These are phyloP conservation scores for Champsocephalus gunnari DNA, from an alignment of 2,797 vertebrate species.

Conservation along the genomic window DNA sequence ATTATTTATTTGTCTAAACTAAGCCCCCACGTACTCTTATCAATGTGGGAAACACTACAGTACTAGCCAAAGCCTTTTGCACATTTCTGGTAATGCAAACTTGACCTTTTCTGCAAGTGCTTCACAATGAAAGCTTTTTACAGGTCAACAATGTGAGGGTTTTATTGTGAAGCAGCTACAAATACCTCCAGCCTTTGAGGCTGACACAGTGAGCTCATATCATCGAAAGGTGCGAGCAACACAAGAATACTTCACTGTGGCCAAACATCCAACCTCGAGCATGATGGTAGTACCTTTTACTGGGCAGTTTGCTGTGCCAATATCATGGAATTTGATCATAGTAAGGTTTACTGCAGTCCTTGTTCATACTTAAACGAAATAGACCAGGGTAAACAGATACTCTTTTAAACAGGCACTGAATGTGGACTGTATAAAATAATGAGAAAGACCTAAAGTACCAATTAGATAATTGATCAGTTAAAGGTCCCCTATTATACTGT, in stretches of 20 bases:
- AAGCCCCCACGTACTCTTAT: neutral
- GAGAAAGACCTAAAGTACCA: too few relatives aligned
- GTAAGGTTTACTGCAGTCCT: too few relatives aligned
- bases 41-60: neutral
- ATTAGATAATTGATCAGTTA: too few relatives aligned
- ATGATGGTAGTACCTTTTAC: too few relatives aligned
- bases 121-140: neutral
- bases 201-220: neutral
- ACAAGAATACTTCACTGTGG: neutral
- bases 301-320: too few relatives aligned
- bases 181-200: neutral
- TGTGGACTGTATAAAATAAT: too few relatives aligned
- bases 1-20: neutral
- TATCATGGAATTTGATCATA: too few relatives aligned
- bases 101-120: neutral
- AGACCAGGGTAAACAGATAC: too few relatives aligned
- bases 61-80: neutral
- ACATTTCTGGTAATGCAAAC: neutral
- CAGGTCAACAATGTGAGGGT: neutral
- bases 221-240: neutral
- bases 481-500: too few relatives aligned
- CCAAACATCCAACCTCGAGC: neutral
- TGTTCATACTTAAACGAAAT: too few relatives aligned
- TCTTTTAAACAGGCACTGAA: too few relatives aligned
- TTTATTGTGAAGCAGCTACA: neutral